Evolutionary conservation across 1,140 invertebrate species (phyloP).

Genomic region (Chelonus insularis): DNA sequence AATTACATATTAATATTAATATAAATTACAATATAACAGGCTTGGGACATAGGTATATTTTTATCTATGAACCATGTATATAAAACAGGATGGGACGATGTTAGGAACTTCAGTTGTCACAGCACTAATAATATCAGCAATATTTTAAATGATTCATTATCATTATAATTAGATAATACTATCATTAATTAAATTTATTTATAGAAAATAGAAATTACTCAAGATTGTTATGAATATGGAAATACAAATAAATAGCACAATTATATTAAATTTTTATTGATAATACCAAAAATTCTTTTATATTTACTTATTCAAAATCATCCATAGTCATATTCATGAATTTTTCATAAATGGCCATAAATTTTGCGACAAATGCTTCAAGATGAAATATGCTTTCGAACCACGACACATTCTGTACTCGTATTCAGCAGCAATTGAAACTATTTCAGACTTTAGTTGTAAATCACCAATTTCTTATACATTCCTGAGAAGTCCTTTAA

Average conservation of each 20-base stretch:
- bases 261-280: too few species aligned
- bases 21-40: slow-evolving; percentile 45
- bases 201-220: too few species aligned
- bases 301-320: slow-evolving; percentile 38
- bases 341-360: slow-evolving; percentile 92
- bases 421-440: slow-evolving; percentile 81
- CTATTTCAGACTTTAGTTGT: slow-evolving; percentile 83
- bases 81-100: slow-evolving; percentile 68
- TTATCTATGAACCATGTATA: slow-evolving; percentile 74
- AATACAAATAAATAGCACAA: too few species aligned
- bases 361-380: slow-evolving; percentile 94
- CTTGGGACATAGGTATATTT: slow-evolving; percentile 72
- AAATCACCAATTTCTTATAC: slow-evolving; percentile 90
- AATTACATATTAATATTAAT: neutral
- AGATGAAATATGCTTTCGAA: slow-evolving; percentile 95
- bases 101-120: slow-evolving; percentile 53
- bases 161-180: too few species aligned
- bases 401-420: slow-evolving; percentile 89
- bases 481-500: slow-evolving; percentile 85
- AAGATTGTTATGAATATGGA: too few species aligned
- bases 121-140: slow-evolving; percentile 38
- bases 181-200: too few species aligned
- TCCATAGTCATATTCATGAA: slow-evolving; percentile 74
- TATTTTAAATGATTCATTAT: too few species aligned
- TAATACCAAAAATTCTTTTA: too few species aligned